phyloP scores from a whole-genome alignment of 2,113 vertebrate genomes.

The Oostethus manadensis region DNA sequence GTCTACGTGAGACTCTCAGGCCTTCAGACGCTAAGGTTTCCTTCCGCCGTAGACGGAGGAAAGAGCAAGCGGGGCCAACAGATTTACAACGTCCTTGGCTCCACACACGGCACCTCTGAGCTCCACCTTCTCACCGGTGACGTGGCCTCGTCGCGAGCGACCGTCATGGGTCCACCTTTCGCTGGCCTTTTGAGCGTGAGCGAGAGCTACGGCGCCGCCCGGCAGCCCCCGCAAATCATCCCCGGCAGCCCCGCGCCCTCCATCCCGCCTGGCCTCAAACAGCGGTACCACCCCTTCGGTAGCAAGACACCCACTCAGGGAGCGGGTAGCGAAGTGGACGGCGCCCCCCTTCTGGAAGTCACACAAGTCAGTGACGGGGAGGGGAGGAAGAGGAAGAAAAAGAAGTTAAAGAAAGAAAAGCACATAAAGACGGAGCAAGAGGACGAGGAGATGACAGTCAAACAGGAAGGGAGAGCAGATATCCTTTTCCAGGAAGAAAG shows the following conservation, averaged over 20 bases:
- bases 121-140: constrained; percentile 57
- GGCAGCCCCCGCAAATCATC: constrained; percentile 46
- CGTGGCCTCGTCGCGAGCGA: not conserved
- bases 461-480: constrained; percentile 31
- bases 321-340: constrained; percentile 22
- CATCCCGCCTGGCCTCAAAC: constrained; percentile 63
- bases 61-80: constrained; percentile 8
- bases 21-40: constrained; percentile 51
- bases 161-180: constrained; percentile 48
- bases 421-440: constrained; percentile 34
- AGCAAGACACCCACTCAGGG: constrained; percentile 39
- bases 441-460: constrained; percentile 17
- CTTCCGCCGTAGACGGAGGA: not conserved
- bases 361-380: not conserved
- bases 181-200: constrained; percentile 67
- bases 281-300: constrained; percentile 69
- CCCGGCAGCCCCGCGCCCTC: constrained; percentile 53
- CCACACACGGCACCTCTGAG: constrained; percentile 28
- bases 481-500: not conserved
- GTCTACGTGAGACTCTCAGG: constrained; percentile 63
- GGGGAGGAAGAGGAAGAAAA: constrained; percentile 24
- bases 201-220: constrained; percentile 56
- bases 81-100: constrained; percentile 64
- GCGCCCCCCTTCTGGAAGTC: constrained; percentile 27
- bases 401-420: constrained; percentile 65